Conservation (phyloP, 1,140 invertebrate genomes). For the Pseudachorutes palmiensis region DNA sequence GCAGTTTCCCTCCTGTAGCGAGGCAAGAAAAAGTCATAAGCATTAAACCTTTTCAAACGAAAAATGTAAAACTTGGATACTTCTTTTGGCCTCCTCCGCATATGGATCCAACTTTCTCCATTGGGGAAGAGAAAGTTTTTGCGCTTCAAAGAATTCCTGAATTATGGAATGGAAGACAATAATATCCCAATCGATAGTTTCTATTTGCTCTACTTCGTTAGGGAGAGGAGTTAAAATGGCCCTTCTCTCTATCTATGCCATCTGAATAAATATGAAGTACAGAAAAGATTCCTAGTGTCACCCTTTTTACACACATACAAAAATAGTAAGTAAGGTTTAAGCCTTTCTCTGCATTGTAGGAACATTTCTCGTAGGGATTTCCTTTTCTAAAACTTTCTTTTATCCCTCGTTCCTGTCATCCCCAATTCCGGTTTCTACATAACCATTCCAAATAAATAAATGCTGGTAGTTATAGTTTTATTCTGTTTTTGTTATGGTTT, state of each 20-base stretch:
- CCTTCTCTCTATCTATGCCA: background rate
- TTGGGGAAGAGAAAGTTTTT: constrained; percentile 10
- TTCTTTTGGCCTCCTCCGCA: too few species aligned
- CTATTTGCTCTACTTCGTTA: constrained; percentile 9
- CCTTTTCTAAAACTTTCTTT: background rate
- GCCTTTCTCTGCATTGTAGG: too few species aligned
- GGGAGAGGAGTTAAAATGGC: background rate
- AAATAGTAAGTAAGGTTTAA: too few species aligned
- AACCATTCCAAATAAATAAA: background rate
- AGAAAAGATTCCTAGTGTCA: background rate
- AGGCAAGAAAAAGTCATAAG: too few species aligned
- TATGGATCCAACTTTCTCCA: constrained; percentile 7
- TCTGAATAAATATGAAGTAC: background rate
- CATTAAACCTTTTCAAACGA: too few species aligned
- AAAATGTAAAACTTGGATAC: too few species aligned
- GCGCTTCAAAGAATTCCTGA: constrained; percentile 3
- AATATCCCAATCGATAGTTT: constrained; percentile 7
- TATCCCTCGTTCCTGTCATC: background rate
- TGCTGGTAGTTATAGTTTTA: too few species aligned
- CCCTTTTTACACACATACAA: too few species aligned
- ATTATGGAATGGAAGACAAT: constrained; percentile 10
- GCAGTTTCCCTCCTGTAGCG: too few species aligned
- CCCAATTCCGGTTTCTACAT: background rate
- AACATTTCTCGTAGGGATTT: too few species aligned
- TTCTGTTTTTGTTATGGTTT: too few species aligned